Conservation (phyloP, 2,113 vertebrate species). For the Herpailurus yagouaroundi region DNA sequence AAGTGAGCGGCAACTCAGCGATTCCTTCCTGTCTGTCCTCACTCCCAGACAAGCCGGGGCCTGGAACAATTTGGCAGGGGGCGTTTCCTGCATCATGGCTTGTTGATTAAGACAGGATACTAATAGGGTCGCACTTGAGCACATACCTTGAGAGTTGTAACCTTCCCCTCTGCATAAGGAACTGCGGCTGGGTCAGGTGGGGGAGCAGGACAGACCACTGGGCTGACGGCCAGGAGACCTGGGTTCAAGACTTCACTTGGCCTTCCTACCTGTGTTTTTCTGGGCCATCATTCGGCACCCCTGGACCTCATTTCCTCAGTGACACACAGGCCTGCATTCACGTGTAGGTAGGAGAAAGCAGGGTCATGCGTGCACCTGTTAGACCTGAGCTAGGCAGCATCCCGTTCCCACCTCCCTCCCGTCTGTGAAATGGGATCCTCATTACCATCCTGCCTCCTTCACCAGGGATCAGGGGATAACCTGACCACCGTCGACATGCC, state of each 20-base stretch:
- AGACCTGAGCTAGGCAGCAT: background rate
- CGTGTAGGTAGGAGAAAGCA: background rate
- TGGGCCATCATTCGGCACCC: background rate
- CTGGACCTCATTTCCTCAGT: background rate
- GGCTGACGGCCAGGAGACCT: background rate
- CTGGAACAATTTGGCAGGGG: background rate
- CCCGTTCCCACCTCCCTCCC: background rate
- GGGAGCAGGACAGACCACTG: no score
- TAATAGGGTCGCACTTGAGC: background rate
- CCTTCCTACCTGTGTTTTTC: background rate
- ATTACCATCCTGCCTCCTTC: background rate
- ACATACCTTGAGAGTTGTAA: background rate
- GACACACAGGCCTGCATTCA: fast-evolving
- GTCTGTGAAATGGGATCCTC: background rate
- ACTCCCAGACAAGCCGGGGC: background rate
- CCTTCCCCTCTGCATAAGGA: background rate
- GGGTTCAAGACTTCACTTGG: background rate
- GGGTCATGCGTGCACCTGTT: background rate
- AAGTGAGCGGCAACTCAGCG: background rate
- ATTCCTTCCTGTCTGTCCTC: no score
- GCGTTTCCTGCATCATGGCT: background rate
- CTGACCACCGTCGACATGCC: background rate
- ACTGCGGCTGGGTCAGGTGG: fast-evolving
- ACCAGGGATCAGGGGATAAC: background rate
- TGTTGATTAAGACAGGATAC: background rate